Evolutionary conservation across 1,140 invertebrate genomes (phyloP).

Genomic region (Physella acuta): DNA sequence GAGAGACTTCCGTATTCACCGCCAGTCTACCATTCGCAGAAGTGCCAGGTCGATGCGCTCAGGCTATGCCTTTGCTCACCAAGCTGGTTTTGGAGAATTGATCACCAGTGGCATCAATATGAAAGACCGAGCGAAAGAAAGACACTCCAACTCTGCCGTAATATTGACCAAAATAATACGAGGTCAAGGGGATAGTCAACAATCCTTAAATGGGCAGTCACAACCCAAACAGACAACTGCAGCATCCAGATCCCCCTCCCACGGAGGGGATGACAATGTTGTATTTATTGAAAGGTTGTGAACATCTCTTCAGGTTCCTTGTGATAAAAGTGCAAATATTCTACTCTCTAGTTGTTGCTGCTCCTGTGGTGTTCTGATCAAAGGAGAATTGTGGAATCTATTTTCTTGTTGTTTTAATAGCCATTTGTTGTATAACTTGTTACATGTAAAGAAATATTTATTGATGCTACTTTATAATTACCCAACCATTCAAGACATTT

Average conservation of each 20-base stretch:
- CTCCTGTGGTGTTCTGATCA: no score
- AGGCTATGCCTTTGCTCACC: constrained; percentile 97
- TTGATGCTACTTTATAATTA: no score
- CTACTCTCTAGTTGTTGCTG: neutral
- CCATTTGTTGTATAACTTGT: no score
- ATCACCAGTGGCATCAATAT: constrained; percentile 98
- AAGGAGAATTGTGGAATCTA: no score
- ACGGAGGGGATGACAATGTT: neutral
- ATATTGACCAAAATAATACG: constrained; percentile 41
- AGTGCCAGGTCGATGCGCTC: constrained; percentile 82
- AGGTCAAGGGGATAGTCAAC: neutral
- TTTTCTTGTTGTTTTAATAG: no score
- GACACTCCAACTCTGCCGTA: constrained; percentile 29
- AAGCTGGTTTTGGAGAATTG: constrained; percentile 93
- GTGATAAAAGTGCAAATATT: constrained; percentile 17
- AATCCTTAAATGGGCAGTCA: neutral
- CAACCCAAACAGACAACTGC: neutral
- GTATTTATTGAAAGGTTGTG: constrained; percentile 31
- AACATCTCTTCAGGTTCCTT: constrained; percentile 2
- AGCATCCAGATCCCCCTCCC: neutral
- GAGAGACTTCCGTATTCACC: constrained; percentile 74
- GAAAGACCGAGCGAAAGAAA: constrained; percentile 56
- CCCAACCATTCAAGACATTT: no score
- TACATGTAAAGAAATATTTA: no score
- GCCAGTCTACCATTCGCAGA: constrained; percentile 78